Conservation (phyloP, 2,888 invertebrate genomes). For the Polyommatus icarus region DNA sequence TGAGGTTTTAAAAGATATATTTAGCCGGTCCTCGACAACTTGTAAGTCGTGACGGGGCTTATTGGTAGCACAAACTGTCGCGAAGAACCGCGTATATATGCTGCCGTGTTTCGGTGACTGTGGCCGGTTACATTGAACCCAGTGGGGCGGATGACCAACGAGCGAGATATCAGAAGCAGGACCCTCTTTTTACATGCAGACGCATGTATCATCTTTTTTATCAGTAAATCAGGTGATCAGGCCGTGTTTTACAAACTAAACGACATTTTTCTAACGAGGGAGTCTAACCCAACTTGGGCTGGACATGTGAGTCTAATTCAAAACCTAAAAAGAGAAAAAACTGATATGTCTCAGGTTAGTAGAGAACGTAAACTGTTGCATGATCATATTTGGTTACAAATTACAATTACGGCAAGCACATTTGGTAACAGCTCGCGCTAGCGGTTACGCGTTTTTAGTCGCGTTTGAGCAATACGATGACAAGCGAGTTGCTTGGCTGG, state of each 20-base stretch:
- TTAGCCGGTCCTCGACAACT: slow-evolving; percentile 50
- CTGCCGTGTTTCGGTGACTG: too few species aligned
- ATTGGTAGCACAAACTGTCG: slow-evolving; percentile 73
- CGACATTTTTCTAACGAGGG: too few species aligned
- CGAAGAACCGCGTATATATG: slow-evolving; percentile 53
- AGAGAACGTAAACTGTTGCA: background rate
- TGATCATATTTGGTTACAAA: slow-evolving; percentile 5
- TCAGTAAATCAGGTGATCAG: too few species aligned
- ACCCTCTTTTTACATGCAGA: too few species aligned
- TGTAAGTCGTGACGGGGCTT: slow-evolving; percentile 60
- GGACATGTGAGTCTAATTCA: background rate
- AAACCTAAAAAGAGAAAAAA: background rate
- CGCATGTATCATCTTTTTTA: too few species aligned
- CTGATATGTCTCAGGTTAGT: background rate
- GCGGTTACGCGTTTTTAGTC: slow-evolving; percentile 10
- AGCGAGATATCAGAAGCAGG: too few species aligned
- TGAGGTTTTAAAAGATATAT: slow-evolving; percentile 34
- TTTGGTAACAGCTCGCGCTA: background rate
- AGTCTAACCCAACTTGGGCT: too few species aligned
- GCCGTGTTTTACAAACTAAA: too few species aligned
- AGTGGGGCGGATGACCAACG: too few species aligned
- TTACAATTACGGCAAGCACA: slow-evolving; percentile 16
- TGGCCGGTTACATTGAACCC: too few species aligned
- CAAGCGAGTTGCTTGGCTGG: background rate
- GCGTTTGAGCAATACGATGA: slow-evolving; percentile 5